phyloP scores from a whole-genome alignment of 2,113 vertebrate species.

The Orientallactaga bullata region DNA sequence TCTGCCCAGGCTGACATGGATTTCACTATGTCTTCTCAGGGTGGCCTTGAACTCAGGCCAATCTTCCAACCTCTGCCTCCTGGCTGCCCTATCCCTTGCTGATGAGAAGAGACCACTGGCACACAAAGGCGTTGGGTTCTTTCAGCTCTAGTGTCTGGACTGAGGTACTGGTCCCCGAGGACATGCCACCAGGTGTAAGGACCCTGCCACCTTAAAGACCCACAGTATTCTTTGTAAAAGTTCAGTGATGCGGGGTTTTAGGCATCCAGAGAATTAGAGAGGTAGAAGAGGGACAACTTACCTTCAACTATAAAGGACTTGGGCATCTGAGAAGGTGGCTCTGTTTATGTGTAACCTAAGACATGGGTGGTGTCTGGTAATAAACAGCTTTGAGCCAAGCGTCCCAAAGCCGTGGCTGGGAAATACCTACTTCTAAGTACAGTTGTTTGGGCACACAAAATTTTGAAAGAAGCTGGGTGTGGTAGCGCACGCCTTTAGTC shows the following conservation, averaged over 20 bases:
- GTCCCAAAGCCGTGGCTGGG: constrained; percentile 54
- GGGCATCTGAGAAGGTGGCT: not conserved
- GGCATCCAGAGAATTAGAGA: not conserved
- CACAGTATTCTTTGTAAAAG: not conserved
- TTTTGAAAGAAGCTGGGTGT: too few species aligned
- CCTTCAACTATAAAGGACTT: not conserved
- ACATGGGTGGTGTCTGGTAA: not conserved
- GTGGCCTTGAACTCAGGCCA: too few species aligned
- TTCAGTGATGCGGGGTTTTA: not conserved
- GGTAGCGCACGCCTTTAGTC: too few species aligned
- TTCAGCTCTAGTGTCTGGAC: not conserved
- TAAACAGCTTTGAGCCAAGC: constrained; percentile 39
- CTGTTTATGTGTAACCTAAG: not conserved
- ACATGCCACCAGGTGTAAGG: not conserved
- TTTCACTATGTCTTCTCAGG: too few species aligned
- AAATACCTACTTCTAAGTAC: constrained; percentile 61
- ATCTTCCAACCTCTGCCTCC: too few species aligned
- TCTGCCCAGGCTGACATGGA: too few species aligned
- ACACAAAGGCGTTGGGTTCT: not conserved
- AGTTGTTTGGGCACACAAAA: not conserved
- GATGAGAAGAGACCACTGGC: not conserved
- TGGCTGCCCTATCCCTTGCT: not conserved
- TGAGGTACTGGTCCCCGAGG: rapidly evolving
- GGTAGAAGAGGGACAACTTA: too few species aligned
- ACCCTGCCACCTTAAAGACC: not conserved